These are phyloP conservation scores for Penaeus indicus DNA, from an alignment of 1,140 invertebrate species.

Conservation along the genomic window DNA sequence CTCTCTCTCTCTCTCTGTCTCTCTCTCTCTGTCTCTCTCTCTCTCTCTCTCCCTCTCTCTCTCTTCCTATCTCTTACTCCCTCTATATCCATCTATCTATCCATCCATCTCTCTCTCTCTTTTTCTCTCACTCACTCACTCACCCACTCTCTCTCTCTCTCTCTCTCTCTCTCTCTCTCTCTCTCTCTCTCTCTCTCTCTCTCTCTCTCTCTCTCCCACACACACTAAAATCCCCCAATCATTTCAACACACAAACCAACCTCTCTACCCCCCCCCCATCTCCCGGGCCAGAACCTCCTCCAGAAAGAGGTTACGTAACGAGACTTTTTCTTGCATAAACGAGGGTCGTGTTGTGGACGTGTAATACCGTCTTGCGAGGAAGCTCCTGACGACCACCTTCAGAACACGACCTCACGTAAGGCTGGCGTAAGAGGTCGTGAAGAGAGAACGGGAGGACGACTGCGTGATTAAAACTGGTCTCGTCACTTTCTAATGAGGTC, in stretches of 20 bases:
- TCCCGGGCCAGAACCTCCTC: not conserved
- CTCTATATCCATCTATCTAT: not conserved
- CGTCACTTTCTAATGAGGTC: too few species aligned
- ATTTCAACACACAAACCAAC: not conserved
- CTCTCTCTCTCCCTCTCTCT: slow-evolving; percentile 7
- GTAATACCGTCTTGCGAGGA: too few species aligned
- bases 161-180: not conserved
- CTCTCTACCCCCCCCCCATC: not conserved
- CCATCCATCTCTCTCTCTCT: not conserved
- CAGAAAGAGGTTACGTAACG: not conserved
- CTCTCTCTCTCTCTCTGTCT: not conserved
- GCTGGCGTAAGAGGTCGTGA: too few species aligned
- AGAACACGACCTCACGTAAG: too few species aligned
- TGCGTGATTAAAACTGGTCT: too few species aligned
- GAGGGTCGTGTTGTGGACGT: too few species aligned
- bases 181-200: not conserved
- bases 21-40: slow-evolving; percentile 13
- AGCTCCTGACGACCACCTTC: too few species aligned
- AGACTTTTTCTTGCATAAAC: too few species aligned
- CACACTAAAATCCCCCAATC: not conserved
- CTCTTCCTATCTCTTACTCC: not conserved
- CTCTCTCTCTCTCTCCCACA: not conserved
- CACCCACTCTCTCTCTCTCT: not conserved
- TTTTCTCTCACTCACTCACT: not conserved
- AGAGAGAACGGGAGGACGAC: too few species aligned